Evolutionary conservation across 2,888 invertebrate genomes (phyloP), one percentile per base, ranked within the genome.

Genomic region (Morpho deidamia): DNA sequence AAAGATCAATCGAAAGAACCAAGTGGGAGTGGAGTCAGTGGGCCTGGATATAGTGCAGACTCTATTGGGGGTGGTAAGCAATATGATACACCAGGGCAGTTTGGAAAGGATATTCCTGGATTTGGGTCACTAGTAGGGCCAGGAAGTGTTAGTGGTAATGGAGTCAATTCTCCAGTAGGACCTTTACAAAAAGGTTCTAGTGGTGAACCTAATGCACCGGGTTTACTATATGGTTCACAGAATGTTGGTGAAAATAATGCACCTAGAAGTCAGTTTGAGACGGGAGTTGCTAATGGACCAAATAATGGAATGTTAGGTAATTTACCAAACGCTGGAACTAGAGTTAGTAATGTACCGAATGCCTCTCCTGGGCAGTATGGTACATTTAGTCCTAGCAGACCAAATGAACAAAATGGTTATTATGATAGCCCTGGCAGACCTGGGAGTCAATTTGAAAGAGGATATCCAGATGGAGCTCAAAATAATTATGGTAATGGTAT

Each of bases 391-490:
- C 53, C 56, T 5, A 59, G 58, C 14, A 56, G 42, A 23, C 48
- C 51, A 33, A 61, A 51, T 7, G 11, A 32, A 8, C 53, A 12
- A 43, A 42, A 37, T 39, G 8, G 11, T 11, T 33, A 33, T 8
- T 35, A 32, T 12, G 35, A 33, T 8, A 44, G 23, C n/a, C 12
- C 42, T 23, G 49, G 48, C 14, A 57, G 54, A 23, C 37, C 57
- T 7, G 58, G 54, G 5, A 60, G 59, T 11, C 61, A 60, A 51
- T 60, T 59, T 43, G 55, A 49, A 9, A 56, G 50, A 5, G 58
- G 52, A 0, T 52, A 52, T 5, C 43, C 48, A 33, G 49, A 40
- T 37, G 56, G 55, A 23, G 14, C 55, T 8, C 58, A 48, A 4
- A 59, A 55, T 23, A 60, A 58, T 51, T 58, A 59, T 33, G 56